A percentile compares a stretch with the other conserved stretches of the same genome.
These are phyloP conservation scores for Axea sp. DNA, from an alignment of 2,888 invertebrate genomes.

Conservation along the genomic window DNA sequence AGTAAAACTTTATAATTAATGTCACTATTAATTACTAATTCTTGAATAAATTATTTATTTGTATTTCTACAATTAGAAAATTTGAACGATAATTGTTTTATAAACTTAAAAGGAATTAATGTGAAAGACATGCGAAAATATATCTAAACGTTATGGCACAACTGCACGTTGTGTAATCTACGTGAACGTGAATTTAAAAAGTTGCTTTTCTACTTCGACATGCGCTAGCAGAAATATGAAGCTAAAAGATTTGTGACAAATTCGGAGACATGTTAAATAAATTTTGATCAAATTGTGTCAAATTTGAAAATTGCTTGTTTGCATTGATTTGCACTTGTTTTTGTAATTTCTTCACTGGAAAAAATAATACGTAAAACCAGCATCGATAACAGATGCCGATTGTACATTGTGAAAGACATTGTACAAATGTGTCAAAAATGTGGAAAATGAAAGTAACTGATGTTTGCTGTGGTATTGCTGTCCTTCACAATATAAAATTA, in stretches of 20 bases:
- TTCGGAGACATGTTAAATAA: conserved; percentile 7
- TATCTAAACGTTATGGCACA: neutral
- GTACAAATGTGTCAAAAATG: no score
- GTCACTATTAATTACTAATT: neutral
- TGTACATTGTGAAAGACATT: no score
- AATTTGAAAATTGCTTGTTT: conserved; percentile 5
- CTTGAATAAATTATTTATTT: no score
- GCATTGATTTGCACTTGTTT: conserved; percentile 5
- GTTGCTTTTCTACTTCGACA: conserved; percentile 40
- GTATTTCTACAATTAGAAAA: no score
- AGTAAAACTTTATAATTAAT: no score
- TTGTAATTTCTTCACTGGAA: conserved; percentile 25
- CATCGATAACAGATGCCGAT: no score
- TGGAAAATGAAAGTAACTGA: no score
- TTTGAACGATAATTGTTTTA: no score
- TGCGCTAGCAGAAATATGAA: conserved; percentile 38
- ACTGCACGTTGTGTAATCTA: conserved; percentile 11
- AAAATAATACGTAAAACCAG: no score
- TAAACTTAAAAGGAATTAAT: neutral
- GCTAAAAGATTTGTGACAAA: conserved; percentile 9
- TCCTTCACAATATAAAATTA: no score
- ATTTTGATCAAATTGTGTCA: conserved; percentile 1
- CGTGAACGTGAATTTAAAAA: conserved; percentile 20
- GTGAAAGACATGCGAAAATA: conserved; percentile 9
- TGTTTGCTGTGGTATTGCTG: no score